Base-by-base conservation (phyloP, 2,113 vertebrate genomes). In the Semicossyphus pulcher region DNA sequence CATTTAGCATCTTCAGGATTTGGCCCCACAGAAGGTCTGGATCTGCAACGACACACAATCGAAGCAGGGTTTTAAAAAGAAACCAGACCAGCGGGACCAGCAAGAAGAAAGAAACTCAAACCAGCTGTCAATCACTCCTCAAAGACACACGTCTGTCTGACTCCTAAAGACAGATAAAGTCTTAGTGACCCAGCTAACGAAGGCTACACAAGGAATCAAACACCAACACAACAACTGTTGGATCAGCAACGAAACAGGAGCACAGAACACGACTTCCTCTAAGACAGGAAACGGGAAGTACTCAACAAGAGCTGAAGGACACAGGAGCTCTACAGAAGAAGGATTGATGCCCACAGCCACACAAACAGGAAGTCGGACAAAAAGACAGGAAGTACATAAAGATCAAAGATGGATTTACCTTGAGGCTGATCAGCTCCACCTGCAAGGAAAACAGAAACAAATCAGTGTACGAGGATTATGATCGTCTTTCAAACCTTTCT, bases 1-100 rank as follows among this genome's bases (percentile, higher is more conserved):
- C 76, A 81, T 83, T 77, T 88, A 94, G 85, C 62, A 84, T 83
- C 92, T 88, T 91, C 92, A 93, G 92, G 89, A 94, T 70, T 60
- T 87, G 82, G 76, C 29, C 89, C 92, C 91, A 93, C 78, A 29
- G 87, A 67, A 76, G 67, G 62, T 90, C 84, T 80, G 91, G 81
- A 93, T 92, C 93, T 95, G 94, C 92, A 95, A 95, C 89, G 81
- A 94, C 93, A 94, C 90, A 91, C 74, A 92, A 87, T 80, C 84
- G 89, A 25, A 91, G 87, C 86, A 88, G 86, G 39, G 58, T 81
- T 92, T 93, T 85, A 89, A 76, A 49, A 21, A 72, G 32, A 16
- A 23, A 63, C 67, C 79, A 81, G 66, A 83, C 81, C 54, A 28
- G 37, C 69, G 54, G 16, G 12, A 25, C 61, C 45, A 47, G 1